These are phyloP conservation scores for Drosophila putrida DNA, from an alignment of 2,888 invertebrate species.

Conservation along the genomic window DNA sequence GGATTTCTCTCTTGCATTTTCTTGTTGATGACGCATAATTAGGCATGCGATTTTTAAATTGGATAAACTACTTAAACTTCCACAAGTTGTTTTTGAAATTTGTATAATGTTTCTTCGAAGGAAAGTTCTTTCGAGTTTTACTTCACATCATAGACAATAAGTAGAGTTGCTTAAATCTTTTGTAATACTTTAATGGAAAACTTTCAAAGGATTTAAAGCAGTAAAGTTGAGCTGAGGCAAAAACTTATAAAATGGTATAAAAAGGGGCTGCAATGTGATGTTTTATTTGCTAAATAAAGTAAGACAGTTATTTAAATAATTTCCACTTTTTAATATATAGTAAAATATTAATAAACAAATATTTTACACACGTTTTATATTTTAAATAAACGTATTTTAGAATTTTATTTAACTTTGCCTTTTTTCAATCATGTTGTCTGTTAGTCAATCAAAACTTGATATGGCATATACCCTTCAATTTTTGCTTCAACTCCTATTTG, in stretches of 20 bases:
- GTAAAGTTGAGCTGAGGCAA: too few relatives aligned
- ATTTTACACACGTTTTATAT: too few relatives aligned
- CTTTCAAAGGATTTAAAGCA: too few relatives aligned
- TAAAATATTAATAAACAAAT: too few relatives aligned
- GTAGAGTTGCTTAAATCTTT: not conserved
- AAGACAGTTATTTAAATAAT: too few relatives aligned
- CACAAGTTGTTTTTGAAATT: not conserved
- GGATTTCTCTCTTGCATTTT: not conserved
- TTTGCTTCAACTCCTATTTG: too few relatives aligned
- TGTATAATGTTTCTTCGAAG: not conserved
- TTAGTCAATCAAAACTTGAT: not conserved
- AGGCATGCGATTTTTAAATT: slow-evolving; percentile 1
- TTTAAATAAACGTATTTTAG: too few relatives aligned
- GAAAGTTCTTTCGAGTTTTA: not conserved
- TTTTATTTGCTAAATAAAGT: too few relatives aligned
- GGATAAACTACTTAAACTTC: not conserved
- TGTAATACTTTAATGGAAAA: not conserved
- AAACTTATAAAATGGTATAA: too few relatives aligned
- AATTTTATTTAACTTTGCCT: not conserved
- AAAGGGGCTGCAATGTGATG: too few relatives aligned
- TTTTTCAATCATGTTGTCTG: not conserved
- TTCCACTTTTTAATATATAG: too few relatives aligned
- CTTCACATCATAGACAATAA: not conserved
- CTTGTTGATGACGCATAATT: slow-evolving; percentile 9
- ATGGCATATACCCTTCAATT: too few relatives aligned